Evolutionary conservation across 2,888 invertebrate genomes (phyloP), one percentile per base, ranked within the genome.

Genomic region (Lissocephala sabroskyi): DNA sequence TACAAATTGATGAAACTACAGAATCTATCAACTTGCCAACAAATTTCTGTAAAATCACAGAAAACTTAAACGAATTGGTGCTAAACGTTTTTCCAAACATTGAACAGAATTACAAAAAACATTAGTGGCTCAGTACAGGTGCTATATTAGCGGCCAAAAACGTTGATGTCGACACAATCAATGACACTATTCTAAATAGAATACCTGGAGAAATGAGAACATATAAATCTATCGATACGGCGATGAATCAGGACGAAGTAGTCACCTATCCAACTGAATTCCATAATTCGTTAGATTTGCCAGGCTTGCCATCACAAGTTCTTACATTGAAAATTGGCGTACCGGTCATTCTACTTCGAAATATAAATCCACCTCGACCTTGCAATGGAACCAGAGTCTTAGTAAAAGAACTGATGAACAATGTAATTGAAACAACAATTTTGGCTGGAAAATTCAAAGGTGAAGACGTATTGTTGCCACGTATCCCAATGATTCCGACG

Each of bases 41-140:
- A 30, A 33, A 11, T 41, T 45, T 45, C 28, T 45, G 45, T 40
- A 13, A 10, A 10, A n/a, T 45, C 9, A 39, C 32, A 18, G 32
- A 40, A 6, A n/a, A 16, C 7, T 39, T 19, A 35, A 13, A 26
- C 19, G 45, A 45, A 35, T 19, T 45, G 19, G 14, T 45, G 17
- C 39, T 18, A 7, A 36, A 32, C 13, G 17, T 18, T 45, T 26
- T 23, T 30, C 35, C 35, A 28, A 28, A 26, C 35, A 36, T 41
- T 35, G 35, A 13, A 33, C 28, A 41, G 28, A 41, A 40, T 18
- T 28, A n/a, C 40, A 28, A 28, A 9, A 32, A 41, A 13, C 10
- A 47, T 41, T 23, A 47, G 36, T 47, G 47, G 47, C 47, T 37
- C n/a, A n/a, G n/a, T n/a, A n/a, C 17, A 47, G 19, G 43, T 39